These are phyloP conservation scores for Pterois miles DNA, from an alignment of 2,797 vertebrate genomes.

Conservation along the genomic window DNA sequence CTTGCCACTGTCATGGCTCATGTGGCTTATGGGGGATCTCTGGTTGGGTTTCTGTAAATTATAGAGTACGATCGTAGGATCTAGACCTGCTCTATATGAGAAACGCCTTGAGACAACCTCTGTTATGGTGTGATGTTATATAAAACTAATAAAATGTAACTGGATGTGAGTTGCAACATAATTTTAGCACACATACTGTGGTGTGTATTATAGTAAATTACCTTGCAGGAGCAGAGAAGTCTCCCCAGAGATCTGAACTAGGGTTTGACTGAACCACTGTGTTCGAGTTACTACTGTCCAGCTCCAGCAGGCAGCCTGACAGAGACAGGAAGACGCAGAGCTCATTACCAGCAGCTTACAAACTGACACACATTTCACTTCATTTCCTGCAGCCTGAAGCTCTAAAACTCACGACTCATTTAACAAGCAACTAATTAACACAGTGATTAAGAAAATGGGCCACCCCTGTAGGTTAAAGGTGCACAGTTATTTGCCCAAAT, in stretches of 20 bases:
- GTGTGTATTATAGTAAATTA: slow-evolving; percentile 27
- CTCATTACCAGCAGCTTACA: neutral
- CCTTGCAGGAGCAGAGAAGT: slow-evolving; percentile 92
- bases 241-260: slow-evolving; percentile 89
- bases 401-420: neutral
- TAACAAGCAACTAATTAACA: slow-evolving; percentile 16
- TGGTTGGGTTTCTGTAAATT: too few relatives aligned
- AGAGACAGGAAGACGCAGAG: neutral
- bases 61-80: too few relatives aligned
- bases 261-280: slow-evolving; percentile 78
- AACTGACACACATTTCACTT: slow-evolving; percentile 27
- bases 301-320: slow-evolving; percentile 87
- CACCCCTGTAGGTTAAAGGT: slow-evolving; percentile 4
- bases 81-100: too few relatives aligned
- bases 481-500: neutral
- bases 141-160: too few relatives aligned
- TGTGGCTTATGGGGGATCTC: too few relatives aligned
- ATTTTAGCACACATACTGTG: too few relatives aligned
- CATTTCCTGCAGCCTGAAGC: slow-evolving; percentile 22
- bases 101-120: too few relatives aligned
- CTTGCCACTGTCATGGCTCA: too few relatives aligned
- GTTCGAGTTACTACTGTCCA: slow-evolving; percentile 87
- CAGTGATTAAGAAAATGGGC: neutral
- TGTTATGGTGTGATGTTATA: too few relatives aligned
- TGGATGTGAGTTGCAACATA: too few relatives aligned